Conservation (phyloP, 2,888 invertebrate genomes). For the Archaeoteleia sp. region DNA sequence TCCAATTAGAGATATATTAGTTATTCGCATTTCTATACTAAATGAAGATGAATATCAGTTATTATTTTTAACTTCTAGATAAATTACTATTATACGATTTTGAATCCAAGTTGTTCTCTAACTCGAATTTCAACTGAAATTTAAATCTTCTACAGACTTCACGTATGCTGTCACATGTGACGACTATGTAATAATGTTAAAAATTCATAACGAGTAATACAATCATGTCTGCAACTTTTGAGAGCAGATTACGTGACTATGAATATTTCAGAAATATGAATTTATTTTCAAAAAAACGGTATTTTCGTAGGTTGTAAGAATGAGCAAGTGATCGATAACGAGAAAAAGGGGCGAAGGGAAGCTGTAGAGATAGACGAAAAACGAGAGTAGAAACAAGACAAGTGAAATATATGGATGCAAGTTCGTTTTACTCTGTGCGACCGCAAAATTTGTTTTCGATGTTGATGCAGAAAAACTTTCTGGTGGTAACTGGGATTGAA, state of each 20-base stretch:
- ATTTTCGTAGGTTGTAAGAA: constrained; percentile 21
- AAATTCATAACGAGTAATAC: constrained; percentile 8
- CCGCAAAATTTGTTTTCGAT: constrained; percentile 54
- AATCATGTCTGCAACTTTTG: constrained; percentile 6
- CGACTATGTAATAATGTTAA: constrained; percentile 26
- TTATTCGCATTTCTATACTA: no score
- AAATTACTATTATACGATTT: no score
- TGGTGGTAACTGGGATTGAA: constrained; percentile 39
- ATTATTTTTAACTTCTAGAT: no score
- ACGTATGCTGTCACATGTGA: constrained; percentile 18
- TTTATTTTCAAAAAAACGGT: constrained; percentile 35
- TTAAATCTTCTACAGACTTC: no score
- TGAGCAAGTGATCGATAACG: constrained; percentile 25
- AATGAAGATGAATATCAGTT: no score
- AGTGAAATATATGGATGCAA: constrained; percentile 45
- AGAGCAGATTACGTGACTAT: constrained; percentile 9
- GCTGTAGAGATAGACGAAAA: constrained; percentile 22
- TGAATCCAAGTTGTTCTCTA: no score
- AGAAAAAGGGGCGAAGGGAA: constrained; percentile 19
- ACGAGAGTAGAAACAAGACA: constrained; percentile 38
- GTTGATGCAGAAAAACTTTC: constrained; percentile 51
- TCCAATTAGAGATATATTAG: no score
- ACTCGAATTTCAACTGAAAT: no score
- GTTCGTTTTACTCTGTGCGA: constrained; percentile 41
- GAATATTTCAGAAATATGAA: constrained; percentile 21